These are phyloP conservation scores for Phalacrocorax aristotelis DNA, from an alignment of 2,113 vertebrate genomes.

Conservation along the genomic window DNA sequence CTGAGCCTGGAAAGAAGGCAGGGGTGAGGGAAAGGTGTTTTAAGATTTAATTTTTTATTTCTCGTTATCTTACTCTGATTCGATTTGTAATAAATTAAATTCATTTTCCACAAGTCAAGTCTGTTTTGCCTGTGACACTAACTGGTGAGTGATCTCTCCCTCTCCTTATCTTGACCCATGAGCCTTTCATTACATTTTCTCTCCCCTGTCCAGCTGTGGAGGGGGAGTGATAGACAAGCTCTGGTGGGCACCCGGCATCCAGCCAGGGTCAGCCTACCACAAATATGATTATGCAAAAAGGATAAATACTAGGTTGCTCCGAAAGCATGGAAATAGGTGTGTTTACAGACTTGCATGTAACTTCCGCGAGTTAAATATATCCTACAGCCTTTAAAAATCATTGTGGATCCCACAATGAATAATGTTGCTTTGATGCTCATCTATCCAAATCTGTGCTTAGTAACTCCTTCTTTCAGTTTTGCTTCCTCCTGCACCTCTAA, in stretches of 20 bases:
- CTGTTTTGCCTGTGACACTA: background rate
- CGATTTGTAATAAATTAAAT: background rate
- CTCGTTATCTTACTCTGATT: background rate
- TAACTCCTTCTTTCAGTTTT: slow-evolving; percentile 11
- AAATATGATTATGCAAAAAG: background rate
- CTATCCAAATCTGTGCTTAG: background rate
- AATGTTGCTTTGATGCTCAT: background rate
- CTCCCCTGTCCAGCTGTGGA: background rate
- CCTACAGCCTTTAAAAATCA: background rate
- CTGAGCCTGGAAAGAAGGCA: background rate
- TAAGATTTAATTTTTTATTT: background rate
- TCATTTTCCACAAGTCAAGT: background rate
- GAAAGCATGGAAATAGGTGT: background rate
- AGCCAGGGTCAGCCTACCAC: background rate
- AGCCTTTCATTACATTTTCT: background rate
- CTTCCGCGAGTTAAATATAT: background rate
- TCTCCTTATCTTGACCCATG: background rate
- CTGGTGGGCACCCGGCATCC: background rate
- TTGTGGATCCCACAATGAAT: background rate
- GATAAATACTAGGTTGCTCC: background rate
- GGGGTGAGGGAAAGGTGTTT: background rate
- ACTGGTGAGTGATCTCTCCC: background rate
- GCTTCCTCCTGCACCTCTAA: background rate
- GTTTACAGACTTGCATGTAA: background rate
- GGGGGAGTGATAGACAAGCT: background rate